A percentile compares a stretch with the other conserved stretches of the same genome.
Conservation (phyloP, 1,140 invertebrate genomes). For the Hyphantria cunea region DNA sequence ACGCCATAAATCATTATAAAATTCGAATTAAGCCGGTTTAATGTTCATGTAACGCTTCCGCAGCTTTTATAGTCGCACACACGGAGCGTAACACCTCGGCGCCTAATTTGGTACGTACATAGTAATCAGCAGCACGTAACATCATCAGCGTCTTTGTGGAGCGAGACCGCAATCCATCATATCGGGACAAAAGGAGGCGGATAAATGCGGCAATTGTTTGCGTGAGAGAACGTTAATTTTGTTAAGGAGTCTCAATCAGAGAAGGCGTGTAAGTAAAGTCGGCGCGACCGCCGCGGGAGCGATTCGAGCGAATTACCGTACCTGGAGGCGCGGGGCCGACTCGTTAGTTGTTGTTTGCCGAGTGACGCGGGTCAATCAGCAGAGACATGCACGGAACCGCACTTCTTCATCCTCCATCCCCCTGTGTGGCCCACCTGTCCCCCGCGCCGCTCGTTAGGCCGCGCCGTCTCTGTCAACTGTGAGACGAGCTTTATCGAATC, state of each 20-base stretch:
- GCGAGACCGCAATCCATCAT: conserved; percentile 75
- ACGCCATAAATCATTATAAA: conserved; percentile 64
- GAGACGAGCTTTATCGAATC: conserved; percentile 80
- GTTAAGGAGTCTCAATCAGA: conserved; percentile 80
- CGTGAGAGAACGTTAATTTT: conserved; percentile 76
- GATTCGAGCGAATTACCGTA: conserved; percentile 75
- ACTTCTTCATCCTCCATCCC: conserved; percentile 82
- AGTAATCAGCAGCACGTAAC: conserved; percentile 69
- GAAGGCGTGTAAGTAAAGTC: conserved; percentile 71
- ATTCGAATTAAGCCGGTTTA: conserved; percentile 49
- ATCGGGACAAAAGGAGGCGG: conserved; percentile 72
- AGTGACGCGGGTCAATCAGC: conserved; percentile 84
- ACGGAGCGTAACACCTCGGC: conserved; percentile 42
- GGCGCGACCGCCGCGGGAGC: conserved; percentile 68
- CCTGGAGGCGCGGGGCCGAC: conserved; percentile 79
- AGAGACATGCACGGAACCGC: conserved; percentile 86
- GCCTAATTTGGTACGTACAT: conserved; percentile 61
- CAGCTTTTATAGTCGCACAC: conserved; percentile 36
- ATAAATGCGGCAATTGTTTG: conserved; percentile 67
- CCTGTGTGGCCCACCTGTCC: conserved; percentile 39
- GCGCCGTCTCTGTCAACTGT: conserved; percentile 76
- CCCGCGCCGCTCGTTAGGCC: conserved; percentile 72
- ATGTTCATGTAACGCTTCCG: conserved; percentile 52
- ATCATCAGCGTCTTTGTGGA: conserved; percentile 66
- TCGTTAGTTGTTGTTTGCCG: conserved; percentile 82